Conservation (phyloP, 1,140 invertebrate genomes). For the Phymastichus coffea region DNA sequence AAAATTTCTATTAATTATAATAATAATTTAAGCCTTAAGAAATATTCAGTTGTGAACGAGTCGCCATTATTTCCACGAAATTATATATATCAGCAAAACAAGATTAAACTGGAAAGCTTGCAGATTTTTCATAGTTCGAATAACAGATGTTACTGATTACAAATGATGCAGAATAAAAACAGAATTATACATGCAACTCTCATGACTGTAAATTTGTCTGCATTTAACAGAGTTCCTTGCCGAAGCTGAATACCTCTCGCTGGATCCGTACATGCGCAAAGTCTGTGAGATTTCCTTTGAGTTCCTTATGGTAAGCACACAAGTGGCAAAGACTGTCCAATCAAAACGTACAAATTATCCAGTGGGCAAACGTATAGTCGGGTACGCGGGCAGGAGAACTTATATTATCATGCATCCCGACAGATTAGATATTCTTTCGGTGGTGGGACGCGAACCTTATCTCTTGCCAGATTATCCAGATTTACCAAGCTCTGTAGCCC, state of each 20-base stretch:
- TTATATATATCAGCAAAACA: too few relatives aligned
- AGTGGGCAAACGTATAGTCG: constrained; percentile 60
- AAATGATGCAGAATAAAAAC: too few relatives aligned
- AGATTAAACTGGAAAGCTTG: too few relatives aligned
- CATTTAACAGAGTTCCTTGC: constrained; percentile 65
- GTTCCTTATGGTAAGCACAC: constrained; percentile 62
- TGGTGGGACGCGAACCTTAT: constrained; percentile 34
- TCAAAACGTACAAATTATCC: constrained; percentile 64
- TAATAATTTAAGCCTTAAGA: too few relatives aligned
- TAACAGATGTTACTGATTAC: too few relatives aligned
- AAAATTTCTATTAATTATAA: too few relatives aligned
- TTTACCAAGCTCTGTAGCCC: constrained; percentile 59
- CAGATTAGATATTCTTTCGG: neutral
- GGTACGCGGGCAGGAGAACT: constrained; percentile 63
- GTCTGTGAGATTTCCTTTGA: constrained; percentile 56
- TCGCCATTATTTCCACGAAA: too few relatives aligned
- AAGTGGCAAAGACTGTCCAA: constrained; percentile 64
- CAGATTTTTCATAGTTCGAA: too few relatives aligned
- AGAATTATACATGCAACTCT: too few relatives aligned
- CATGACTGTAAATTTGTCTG: too few relatives aligned
- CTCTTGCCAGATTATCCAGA: constrained; percentile 59
- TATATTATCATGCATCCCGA: constrained; percentile 48
- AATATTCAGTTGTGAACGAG: neutral
- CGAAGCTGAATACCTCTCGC: constrained; percentile 67
- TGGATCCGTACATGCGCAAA: constrained; percentile 71